Conservation (phyloP, 1,140 invertebrate species). For the Papilio dardanus region DNA sequence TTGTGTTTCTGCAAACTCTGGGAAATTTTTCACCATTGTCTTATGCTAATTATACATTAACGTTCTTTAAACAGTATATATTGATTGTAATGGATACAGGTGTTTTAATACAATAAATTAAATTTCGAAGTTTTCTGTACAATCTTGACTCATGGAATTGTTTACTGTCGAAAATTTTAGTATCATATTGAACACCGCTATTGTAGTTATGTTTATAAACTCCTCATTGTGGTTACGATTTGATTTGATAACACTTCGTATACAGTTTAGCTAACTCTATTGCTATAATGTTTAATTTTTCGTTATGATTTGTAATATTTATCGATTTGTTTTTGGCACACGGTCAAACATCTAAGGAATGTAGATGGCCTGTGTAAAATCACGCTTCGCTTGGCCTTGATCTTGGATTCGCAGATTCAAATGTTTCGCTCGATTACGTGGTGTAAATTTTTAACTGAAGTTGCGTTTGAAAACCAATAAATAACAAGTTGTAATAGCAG, state of each 20-base stretch:
- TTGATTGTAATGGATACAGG: not conserved
- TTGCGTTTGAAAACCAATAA: not conserved
- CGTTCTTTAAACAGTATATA: not conserved
- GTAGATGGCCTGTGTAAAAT: slow-evolving; percentile 23
- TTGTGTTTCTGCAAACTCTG: not conserved
- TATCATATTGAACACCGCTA: slow-evolving; percentile 5
- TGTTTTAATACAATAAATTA: not conserved
- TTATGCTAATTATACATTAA: not conserved
- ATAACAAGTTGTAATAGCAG: not conserved
- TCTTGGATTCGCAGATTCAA: not conserved
- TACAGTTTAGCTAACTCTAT: not conserved
- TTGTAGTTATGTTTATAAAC: slow-evolving; percentile 26
- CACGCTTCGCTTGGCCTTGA: slow-evolving; percentile 5
- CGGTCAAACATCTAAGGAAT: slow-evolving; percentile 12
- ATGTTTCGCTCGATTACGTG: not conserved
- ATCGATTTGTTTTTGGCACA: slow-evolving; percentile 14
- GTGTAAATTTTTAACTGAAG: not conserved
- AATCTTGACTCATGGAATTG: not conserved
- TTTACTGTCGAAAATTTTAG: slow-evolving; percentile 24
- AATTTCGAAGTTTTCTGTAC: not conserved
- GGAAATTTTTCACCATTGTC: not conserved
- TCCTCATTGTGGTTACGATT: not conserved
- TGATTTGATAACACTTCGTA: slow-evolving; percentile 26
- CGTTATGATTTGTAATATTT: slow-evolving; percentile 1
- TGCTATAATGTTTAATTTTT: not conserved